Evolutionary conservation across 2,797 vertebrate genomes (phyloP).

Genomic region (Heteromormyrus szaboi): DNA sequence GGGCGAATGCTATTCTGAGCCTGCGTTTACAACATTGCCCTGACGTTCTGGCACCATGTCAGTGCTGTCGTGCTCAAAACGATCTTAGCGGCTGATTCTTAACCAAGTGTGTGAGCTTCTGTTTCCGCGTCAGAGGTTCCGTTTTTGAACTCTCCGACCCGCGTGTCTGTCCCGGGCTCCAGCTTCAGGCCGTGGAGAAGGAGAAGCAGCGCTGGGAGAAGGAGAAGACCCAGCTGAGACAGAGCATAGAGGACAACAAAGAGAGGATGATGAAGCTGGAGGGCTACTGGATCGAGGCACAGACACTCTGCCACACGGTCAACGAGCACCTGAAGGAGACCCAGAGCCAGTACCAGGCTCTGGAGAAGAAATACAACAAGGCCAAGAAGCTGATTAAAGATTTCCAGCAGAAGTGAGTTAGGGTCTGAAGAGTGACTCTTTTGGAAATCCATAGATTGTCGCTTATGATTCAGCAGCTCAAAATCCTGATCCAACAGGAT

Average conservation of each 20-base stretch:
- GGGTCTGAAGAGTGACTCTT: not conserved
- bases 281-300: constrained; percentile 97
- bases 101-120: not conserved
- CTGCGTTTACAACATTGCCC: not conserved
- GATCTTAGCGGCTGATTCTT: not conserved
- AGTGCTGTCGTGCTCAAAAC: not conserved
- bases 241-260: constrained; percentile 97
- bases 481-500: not conserved
- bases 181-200: constrained; percentile 87
- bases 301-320: constrained; percentile 91
- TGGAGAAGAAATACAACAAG: constrained; percentile 99
- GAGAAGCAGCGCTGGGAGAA: constrained; percentile 95
- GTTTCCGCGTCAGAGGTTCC: not conserved
- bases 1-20: not conserved
- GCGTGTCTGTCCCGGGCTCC: constrained; percentile 15
- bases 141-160: not conserved
- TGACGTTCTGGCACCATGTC: not conserved
- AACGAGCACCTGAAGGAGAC: constrained; percentile 98
- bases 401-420: constrained; percentile 94
- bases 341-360: constrained; percentile 87
- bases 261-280: constrained; percentile 96
- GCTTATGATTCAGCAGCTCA: not conserved
- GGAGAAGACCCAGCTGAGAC: constrained; percentile 89
- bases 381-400: constrained; percentile 98
- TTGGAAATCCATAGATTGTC: not conserved